Evolutionary conservation across 2,888 invertebrate species (phyloP).

Genomic region (Caenorhabditis sinica): DNA sequence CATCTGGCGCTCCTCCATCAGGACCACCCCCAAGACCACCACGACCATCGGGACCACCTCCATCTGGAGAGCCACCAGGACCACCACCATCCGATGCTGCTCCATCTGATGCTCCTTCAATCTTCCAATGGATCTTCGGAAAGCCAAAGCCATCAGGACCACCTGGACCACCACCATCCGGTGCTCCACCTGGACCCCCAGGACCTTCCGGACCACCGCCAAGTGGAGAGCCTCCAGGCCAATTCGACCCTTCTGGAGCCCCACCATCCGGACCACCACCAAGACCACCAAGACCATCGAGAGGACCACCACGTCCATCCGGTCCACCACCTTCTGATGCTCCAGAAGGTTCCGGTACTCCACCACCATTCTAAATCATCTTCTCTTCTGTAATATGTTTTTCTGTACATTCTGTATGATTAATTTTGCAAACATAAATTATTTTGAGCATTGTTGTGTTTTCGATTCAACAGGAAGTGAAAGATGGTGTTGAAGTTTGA

Average conservation of each 20-base stretch:
- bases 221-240: slow-evolving; percentile 5
- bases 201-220: slow-evolving; percentile 44
- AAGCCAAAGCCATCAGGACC: slow-evolving; percentile 2
- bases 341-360: slow-evolving; percentile 11
- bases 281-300: slow-evolving; percentile 32
- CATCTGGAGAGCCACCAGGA: slow-evolving; percentile 6
- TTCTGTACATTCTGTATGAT: slow-evolving; percentile 28
- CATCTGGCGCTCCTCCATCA: slow-evolving; percentile 19
- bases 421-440: slow-evolving; percentile 31
- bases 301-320: slow-evolving; percentile 19
- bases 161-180: slow-evolving; percentile 13
- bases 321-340: slow-evolving; percentile 36
- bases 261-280: slow-evolving; percentile 45
- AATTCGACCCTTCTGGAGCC: slow-evolving; percentile 21
- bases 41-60: slow-evolving; percentile 10
- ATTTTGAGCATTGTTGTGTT: too few species aligned
- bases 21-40: too few species aligned
- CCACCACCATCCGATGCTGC: slow-evolving; percentile 22
- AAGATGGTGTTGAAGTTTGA: too few species aligned
- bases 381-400: slow-evolving; percentile 6
- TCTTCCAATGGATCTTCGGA: slow-evolving; percentile 24
- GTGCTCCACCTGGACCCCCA: slow-evolving; percentile 27
- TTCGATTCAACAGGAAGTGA: too few species aligned
- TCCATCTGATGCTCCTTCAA: slow-evolving; percentile 8
- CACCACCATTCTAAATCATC: slow-evolving; percentile 1